Evolutionary conservation across 2,888 invertebrate species (phyloP), one percentile per base, ranked within the genome.

Genomic region (Troides aeacus): DNA sequence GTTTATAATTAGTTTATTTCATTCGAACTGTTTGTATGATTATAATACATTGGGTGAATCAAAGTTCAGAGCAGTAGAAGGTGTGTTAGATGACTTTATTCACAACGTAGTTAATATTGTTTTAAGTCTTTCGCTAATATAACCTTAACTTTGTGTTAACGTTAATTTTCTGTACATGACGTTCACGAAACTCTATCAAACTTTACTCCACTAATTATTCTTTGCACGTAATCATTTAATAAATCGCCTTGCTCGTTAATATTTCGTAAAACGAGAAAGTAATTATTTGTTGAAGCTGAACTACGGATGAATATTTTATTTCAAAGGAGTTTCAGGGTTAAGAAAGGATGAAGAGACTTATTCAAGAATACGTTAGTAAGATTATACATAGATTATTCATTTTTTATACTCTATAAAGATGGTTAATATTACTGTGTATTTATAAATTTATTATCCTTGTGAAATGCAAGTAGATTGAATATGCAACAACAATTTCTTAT

Each of bases 141-240:
- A 7, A 53, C 53, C 15, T 53, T 53, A n/a, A 18, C 6, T n/a
- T n/a, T 53, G 46, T 46, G 46, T 53, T 53, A 53, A 53, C 53
- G 5, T 53, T n/a, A 18, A 53, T 53, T 53, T 53, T 53, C n/a
- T 7, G n/a, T 53, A 18, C 5, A 18, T 53, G 53, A 53, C 53
- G 53, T 53, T n/a, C 18, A n/a, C 53, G 53, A n/a, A 53, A n/a
- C 53, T 53, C 18, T 0, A 39, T 18, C 50, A 10, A 2, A 8
- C 24, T 60, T 64, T 18, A n/a, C 7, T 23, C 1, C 23, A 6
- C 3, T 58, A 58, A 58, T 58, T 58, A 58, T 58, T 58, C 23
- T 58, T 58, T 58, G 23, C 50, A 39, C 56, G 21, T n/a, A 39
- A 68, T 67, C n/a, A 12, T 30, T 60, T 42, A 50, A 42, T n/a